These are phyloP conservation scores for Lumbricus terrestris DNA, from an alignment of 2,888 invertebrate species.

Conservation along the genomic window DNA sequence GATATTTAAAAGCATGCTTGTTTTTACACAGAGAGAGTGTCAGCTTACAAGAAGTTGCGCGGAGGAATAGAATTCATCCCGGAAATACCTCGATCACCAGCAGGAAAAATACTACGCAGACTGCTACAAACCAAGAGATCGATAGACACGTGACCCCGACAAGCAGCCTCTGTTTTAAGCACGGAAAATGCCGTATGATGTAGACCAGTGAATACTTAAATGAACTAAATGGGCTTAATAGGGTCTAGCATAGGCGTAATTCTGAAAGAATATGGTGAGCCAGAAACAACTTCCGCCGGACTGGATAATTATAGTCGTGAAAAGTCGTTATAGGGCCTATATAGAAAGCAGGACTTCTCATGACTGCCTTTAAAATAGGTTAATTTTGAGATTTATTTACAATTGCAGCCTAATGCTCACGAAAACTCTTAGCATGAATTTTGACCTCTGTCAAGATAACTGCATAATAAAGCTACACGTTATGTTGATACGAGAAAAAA, in stretches of 20 bases:
- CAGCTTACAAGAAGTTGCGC: slow-evolving; percentile 27
- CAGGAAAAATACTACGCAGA: slow-evolving; percentile 30
- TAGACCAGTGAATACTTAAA: not conserved
- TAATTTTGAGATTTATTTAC: not conserved
- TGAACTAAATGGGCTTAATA: too few relatives aligned
- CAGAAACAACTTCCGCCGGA: not conserved
- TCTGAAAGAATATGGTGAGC: not conserved
- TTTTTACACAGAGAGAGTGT: slow-evolving; percentile 25
- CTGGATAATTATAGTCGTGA: too few relatives aligned
- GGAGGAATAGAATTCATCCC: slow-evolving; percentile 27
- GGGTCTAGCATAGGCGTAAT: too few relatives aligned
- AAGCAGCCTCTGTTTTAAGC: not conserved
- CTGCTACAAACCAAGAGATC: not conserved
- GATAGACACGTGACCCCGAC: too few relatives aligned
- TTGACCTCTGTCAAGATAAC: not conserved
- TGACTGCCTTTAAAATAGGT: not conserved
- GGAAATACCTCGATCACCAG: slow-evolving; percentile 24
- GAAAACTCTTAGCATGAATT: not conserved
- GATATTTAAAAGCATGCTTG: not conserved
- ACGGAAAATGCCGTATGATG: too few relatives aligned
- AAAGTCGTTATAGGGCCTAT: too few relatives aligned
- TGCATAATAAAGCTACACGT: not conserved
- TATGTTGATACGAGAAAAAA: too few relatives aligned
- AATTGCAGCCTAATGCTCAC: not conserved
- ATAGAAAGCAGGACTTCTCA: too few relatives aligned